Evolutionary conservation across 2,113 vertebrate genomes (phyloP), one percentile per base, ranked within the genome.

Genomic region (Pseudolaguvia tuberculata): DNA sequence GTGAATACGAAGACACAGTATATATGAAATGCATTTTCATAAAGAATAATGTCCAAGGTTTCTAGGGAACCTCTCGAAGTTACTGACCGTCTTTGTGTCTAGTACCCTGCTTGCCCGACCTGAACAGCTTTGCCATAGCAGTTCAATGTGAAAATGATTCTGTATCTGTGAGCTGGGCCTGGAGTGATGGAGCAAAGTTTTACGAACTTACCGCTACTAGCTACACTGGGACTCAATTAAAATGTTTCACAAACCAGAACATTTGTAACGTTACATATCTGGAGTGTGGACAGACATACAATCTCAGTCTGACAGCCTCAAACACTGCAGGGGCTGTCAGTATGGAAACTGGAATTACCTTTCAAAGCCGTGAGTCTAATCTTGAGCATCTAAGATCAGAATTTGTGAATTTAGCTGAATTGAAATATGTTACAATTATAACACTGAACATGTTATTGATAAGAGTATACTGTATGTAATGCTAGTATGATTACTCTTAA

Each of bases 341-440:
- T 39, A 70, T 72, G 2, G 47, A 15, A 3, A 70, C 79, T 0
- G 72, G 50, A 5, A 76, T 83, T 45, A 81, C 79, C 56, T 82
- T 90, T 80, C 80, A 67, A 75, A 87, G 91, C 79, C 83, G 92
- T 92, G 84, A 91, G 89, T 89, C 29, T 53, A 48, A 5, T 4
- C 31, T 42, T 35, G n/a, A 39, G 31, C 8, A 55, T 13, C 31
- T 50, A 20, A 13, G 12, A 9, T 50, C 20, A 13, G 2, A 47
- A 29, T 47, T 4, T 25, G 0, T 45, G 35, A 35, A 35, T 35
- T 35, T 35, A 4, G 31, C 31, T 6, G 39, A 1, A 42, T 8
- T 9, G 5, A 42, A 42, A 42, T 42, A 42, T 42, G 39, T 42
- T 42, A 42, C 5, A 42, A 42, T 42, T 42, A 42, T 42, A 42